A percentile compares a stretch with the other conserved stretches of the same genome.
Evolutionary conservation across 64 coral and sea anemone genomes (phyloP).

Genomic region (Cladopsammia gracilis): DNA sequence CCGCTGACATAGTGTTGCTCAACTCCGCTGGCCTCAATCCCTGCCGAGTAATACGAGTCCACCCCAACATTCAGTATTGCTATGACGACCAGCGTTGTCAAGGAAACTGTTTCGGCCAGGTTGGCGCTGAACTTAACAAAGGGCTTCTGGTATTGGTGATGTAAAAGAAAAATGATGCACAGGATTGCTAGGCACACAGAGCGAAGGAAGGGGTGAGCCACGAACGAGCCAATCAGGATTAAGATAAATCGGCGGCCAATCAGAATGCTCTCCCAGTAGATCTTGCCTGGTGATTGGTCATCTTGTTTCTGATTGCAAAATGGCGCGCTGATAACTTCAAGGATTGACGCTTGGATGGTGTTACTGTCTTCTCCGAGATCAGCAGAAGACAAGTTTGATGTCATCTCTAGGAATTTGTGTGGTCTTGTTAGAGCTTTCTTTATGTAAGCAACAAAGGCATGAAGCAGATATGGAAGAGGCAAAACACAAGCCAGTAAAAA

Average conservation of each 20-base stretch:
- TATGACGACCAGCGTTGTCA: conserved; percentile 44
- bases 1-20: background rate
- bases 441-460: background rate
- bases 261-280: conserved; percentile 66
- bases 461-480: conserved; percentile 24
- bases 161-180: conserved; percentile 27
- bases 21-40: background rate
- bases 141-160: conserved; percentile 23
- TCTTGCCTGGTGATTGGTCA: background rate
- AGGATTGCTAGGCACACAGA: conserved; percentile 1
- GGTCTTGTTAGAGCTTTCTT: background rate
- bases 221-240: conserved; percentile 24
- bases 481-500: conserved; percentile 14
- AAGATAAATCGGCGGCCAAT: conserved; percentile 57
- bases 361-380: background rate
- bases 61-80: conserved; percentile 33
- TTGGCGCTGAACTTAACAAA: conserved; percentile 17
- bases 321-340: conserved; percentile 38
- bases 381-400: background rate
- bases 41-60: conserved; percentile 3
- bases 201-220: background rate
- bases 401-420: background rate
- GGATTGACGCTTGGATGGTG: background rate
- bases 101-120: conserved; percentile 37
- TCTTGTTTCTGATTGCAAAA: conserved; percentile 4